Evolutionary conservation across 2,888 invertebrate genomes (phyloP).

Genomic region (Drosophila planitibia): DNA sequence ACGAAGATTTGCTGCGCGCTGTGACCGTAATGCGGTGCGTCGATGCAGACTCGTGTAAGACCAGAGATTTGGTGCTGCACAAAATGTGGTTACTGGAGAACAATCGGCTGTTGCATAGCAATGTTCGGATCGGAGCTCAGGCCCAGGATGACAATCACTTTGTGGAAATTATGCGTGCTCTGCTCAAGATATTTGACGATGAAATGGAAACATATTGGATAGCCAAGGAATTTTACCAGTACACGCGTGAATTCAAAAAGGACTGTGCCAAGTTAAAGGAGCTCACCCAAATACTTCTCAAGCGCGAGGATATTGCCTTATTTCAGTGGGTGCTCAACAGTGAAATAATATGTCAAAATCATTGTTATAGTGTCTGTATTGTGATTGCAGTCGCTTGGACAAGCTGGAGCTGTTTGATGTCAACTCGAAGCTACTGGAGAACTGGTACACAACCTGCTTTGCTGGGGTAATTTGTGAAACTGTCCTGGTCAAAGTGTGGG

Average conservation of each 20-base stretch:
- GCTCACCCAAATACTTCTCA: conserved; percentile 88
- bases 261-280: conserved; percentile 89
- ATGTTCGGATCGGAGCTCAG: conserved; percentile 52
- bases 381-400: conserved; percentile 87
- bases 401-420: conserved; percentile 87
- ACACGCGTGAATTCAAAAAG: conserved; percentile 88
- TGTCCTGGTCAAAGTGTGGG: conserved; percentile 94
- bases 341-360: neutral
- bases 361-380: neutral
- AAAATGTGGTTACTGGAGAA: conserved; percentile 93
- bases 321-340: conserved; percentile 86
- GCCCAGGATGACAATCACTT: conserved; percentile 87
- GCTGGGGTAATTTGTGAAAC: conserved; percentile 92
- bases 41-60: conserved; percentile 87
- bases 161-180: conserved; percentile 89
- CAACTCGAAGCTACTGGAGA: conserved; percentile 88
- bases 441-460: conserved; percentile 94
- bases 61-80: conserved; percentile 89
- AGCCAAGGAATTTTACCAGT: conserved; percentile 90
- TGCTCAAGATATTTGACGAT: conserved; percentile 90
- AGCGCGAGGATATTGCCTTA: conserved; percentile 91
- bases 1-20: conserved; percentile 90
- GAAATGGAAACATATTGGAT: conserved; percentile 94
- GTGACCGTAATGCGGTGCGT: conserved; percentile 89
- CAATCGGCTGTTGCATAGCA: conserved; percentile 85